Conservation (phyloP, 2,888 invertebrate genomes). For the Lymantria monacha region DNA sequence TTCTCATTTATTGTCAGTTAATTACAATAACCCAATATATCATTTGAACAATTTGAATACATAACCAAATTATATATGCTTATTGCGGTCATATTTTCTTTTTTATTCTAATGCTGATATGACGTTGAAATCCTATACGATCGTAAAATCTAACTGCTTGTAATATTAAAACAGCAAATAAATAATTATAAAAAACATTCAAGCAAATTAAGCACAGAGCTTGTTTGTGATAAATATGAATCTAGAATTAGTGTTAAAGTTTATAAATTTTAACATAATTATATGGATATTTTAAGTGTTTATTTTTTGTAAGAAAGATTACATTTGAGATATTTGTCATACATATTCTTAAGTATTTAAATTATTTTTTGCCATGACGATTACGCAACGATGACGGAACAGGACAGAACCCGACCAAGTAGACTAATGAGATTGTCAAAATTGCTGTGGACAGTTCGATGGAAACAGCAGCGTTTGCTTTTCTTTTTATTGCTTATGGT, state of each 20-base stretch:
- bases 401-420: no score
- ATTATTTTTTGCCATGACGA: no score
- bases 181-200: neutral
- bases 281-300: neutral
- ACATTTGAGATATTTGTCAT: no score
- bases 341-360: no score
- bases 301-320: neutral
- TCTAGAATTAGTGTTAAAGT: neutral
- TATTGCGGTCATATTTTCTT: conserved; percentile 6
- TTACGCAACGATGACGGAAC: no score
- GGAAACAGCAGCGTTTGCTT: no score
- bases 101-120: neutral
- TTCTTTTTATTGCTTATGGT: no score
- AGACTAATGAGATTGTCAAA: no score
- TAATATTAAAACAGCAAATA: neutral
- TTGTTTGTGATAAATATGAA: neutral
- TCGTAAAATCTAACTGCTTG: neutral
- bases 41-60: conserved; percentile 10
- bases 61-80: conserved; percentile 1
- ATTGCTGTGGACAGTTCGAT: no score
- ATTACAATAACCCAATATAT: conserved; percentile 11
- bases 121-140: neutral
- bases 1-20: conserved; percentile 3
- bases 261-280: neutral
- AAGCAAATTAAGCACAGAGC: no score